These are phyloP conservation scores for Synergus itoensis DNA, from an alignment of 2,888 invertebrate species.

Conservation along the genomic window DNA sequence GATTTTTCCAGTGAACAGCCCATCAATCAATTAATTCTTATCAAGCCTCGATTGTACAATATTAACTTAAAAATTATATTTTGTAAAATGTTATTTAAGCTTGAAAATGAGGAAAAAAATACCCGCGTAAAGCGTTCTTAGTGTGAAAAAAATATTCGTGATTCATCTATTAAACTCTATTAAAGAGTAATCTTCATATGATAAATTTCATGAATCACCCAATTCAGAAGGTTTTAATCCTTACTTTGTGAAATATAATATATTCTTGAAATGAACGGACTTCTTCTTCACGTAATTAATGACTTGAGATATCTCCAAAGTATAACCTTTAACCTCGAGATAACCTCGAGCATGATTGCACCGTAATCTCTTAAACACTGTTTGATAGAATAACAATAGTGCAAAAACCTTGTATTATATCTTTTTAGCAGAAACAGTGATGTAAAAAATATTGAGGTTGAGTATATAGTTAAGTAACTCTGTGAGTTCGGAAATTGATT, in stretches of 20 bases:
- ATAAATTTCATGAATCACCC: neutral
- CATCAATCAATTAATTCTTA: no score
- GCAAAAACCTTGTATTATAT: neutral
- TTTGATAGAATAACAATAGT: neutral
- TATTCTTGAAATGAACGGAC: conserved; percentile 7
- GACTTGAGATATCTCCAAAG: neutral
- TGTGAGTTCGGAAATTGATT: neutral
- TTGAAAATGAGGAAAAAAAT: no score
- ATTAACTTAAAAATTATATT: no score
- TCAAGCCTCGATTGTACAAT: no score
- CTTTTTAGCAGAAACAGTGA: neutral
- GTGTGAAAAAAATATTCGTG: no score
- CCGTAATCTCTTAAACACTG: neutral
- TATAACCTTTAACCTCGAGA: neutral
- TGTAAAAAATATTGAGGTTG: neutral
- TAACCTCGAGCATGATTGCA: neutral
- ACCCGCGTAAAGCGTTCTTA: no score
- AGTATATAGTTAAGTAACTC: neutral
- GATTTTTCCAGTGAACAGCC: no score
- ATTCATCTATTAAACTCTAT: neutral
- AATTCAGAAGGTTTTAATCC: neutral
- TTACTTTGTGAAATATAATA: neutral
- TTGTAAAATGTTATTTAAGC: no score
- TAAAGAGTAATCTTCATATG: neutral
- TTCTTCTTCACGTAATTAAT: neutral